These are phyloP conservation scores for Drosophila villosipedis DNA, from an alignment of 2,888 invertebrate species.

Conservation along the genomic window DNA sequence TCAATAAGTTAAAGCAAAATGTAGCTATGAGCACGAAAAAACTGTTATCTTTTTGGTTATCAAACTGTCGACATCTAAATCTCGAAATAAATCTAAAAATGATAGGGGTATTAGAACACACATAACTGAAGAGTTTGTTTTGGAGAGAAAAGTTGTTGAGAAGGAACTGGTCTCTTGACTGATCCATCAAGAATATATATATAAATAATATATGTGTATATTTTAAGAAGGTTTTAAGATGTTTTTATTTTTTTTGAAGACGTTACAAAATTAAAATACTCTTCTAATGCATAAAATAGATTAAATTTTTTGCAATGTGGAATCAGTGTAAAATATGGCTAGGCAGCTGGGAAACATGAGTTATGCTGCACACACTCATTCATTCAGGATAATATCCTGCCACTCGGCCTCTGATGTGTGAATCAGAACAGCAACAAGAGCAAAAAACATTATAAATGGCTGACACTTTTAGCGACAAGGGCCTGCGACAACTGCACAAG, in stretches of 20 bases:
- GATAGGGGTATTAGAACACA: neutral
- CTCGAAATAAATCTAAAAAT: neutral
- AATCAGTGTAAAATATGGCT: constrained; percentile 39
- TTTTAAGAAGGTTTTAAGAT: no score
- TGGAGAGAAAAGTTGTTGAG: neutral
- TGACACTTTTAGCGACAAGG: constrained; percentile 55
- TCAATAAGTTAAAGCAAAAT: neutral
- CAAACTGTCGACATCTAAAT: neutral
- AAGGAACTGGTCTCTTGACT: neutral
- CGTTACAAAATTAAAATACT: neutral
- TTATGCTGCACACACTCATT: constrained; percentile 47
- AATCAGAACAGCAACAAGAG: constrained; percentile 25
- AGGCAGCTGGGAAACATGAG: constrained; percentile 36
- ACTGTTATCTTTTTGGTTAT: neutral
- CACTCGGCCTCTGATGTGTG: constrained; percentile 34
- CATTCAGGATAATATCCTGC: constrained; percentile 58
- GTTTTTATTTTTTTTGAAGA: neutral
- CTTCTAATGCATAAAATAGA: neutral
- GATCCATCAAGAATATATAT: neutral
- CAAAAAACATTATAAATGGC: constrained; percentile 52
- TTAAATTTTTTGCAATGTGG: neutral
- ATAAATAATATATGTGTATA: neutral
- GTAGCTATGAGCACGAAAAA: neutral
- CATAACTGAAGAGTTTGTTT: no score
- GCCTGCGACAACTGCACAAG: constrained; percentile 17